Base-by-base conservation (phyloP, 2,888 invertebrate genomes). In the Meiosimyza decipiens region DNA sequence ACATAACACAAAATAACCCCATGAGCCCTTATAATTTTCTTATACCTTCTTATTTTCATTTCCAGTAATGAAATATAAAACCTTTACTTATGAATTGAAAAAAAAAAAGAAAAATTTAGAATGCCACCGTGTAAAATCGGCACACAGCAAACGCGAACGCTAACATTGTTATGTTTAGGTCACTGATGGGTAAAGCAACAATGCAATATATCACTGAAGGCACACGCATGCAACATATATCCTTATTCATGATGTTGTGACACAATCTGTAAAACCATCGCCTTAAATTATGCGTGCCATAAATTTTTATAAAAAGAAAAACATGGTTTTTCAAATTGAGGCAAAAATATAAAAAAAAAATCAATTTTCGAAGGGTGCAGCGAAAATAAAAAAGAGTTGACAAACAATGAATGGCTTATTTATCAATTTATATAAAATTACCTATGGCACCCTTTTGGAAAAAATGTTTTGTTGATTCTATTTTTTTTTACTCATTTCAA, bases 331-430 rank as follows among this genome's bases (percentile, higher is more conserved):
- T 54, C 1, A 16, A 54, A 54, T 15, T 54, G 15, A 54, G 6
- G n/a, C 3, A 51, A 51, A n/a, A 3, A n/a, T 51, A 15, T n/a
- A 6, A n/a, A 15, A 16, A 16, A 54, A 54, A 54, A 54, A 28
- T n/a, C 15, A 59, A 6, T 6, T 33, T 18, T 13, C 3, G 3
- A 60, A 40, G 40, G 40, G 40, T 9, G 40, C 40, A 7, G 40
- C 4, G 9, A 40, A 40, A 40, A 40, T 40, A 7, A 40, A 40
- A 40, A 40, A 60, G 12, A 60, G 59, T 60, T 60, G 59, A 60
- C 59, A 60, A 60, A 60, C 59, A 60, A 60, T 60, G 15, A 60
- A 60, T 60, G 15, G 11, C 18, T 60, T 60, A 60, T 60, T 60
- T 60, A 60, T 60, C 59, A 60, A 60, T 16, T 40, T 40, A 54